Evolutionary conservation across 2,888 invertebrate genomes (phyloP).

Genomic region (Drymonia ruficornis): DNA sequence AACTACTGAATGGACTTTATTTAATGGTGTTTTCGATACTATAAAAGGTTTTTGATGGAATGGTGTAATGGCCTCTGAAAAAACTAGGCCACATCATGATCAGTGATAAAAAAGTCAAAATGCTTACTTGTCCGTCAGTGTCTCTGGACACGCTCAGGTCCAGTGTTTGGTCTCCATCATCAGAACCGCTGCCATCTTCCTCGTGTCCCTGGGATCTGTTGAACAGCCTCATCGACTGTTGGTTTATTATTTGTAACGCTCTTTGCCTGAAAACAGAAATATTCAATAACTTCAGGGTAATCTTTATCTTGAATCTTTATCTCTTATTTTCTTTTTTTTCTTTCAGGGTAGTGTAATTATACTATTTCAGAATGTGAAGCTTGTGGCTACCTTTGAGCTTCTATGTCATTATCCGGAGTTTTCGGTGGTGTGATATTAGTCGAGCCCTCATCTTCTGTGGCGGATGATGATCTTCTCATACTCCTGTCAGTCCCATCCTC

Average conservation of each 20-base stretch:
- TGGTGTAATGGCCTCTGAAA: not conserved
- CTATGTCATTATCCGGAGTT: constrained; percentile 79
- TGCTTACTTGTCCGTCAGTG: constrained; percentile 76
- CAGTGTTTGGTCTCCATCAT: constrained; percentile 81
- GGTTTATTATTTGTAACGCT: constrained; percentile 77
- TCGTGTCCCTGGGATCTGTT: constrained; percentile 70
- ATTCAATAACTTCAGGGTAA: no score
- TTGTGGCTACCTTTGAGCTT: constrained; percentile 66
- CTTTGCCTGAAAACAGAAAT: constrained; percentile 63
- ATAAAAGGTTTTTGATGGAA: constrained; percentile 2
- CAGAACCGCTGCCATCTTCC: constrained; percentile 78
- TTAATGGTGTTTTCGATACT: constrained; percentile 1
- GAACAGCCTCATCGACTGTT: constrained; percentile 77
- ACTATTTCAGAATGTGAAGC: not conserved
- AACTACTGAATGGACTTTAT: not conserved
- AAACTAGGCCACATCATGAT: not conserved
- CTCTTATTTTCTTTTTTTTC: no score
- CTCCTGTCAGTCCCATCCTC: constrained; percentile 70
- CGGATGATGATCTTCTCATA: constrained; percentile 73
- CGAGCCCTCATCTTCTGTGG: constrained; percentile 80
- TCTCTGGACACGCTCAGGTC: constrained; percentile 81
- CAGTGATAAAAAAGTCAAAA: not conserved
- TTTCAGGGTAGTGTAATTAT: no score
- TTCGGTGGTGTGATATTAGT: constrained; percentile 80
- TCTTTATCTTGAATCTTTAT: no score